These are phyloP conservation scores for Pituophis catenifer DNA, from an alignment of 2,113 vertebrate species.

Conservation along the genomic window DNA sequence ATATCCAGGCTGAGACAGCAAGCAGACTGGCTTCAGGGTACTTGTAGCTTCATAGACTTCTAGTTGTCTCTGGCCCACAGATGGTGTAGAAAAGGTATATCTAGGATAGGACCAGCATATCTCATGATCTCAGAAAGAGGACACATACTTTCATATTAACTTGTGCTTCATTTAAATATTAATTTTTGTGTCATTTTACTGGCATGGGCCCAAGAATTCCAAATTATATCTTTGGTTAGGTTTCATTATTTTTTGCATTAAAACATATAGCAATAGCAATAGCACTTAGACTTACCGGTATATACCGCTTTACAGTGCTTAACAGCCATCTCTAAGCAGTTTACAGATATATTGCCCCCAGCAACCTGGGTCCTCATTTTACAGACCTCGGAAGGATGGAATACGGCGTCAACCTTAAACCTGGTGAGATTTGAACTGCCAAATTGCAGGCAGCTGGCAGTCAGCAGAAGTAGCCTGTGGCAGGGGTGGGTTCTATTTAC, in stretches of 20 bases:
- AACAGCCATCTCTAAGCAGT: too few species aligned
- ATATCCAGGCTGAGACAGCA: not conserved
- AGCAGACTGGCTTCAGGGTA: not conserved
- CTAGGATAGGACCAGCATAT: not conserved
- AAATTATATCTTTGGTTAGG: not conserved
- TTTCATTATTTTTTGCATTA: not conserved
- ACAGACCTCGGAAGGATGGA: too few species aligned
- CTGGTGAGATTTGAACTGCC: too few species aligned
- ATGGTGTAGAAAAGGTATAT: not conserved
- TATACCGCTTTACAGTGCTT: too few species aligned
- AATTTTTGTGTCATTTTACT: not conserved
- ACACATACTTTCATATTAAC: not conserved
- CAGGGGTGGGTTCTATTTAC: too few species aligned
- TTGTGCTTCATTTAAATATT: not conserved
- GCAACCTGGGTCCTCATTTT: too few species aligned
- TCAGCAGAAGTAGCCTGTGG: too few species aligned
- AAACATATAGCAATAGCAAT: not conserved
- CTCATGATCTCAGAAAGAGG: not conserved
- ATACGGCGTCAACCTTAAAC: too few species aligned
- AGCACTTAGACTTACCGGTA: too few species aligned
- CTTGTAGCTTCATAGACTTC: not conserved
- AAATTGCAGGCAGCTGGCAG: too few species aligned
- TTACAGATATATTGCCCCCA: too few species aligned
- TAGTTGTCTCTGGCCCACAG: not conserved
- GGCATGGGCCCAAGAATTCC: not conserved